These are phyloP conservation scores for Aphaenogaster rudis DNA, from an alignment of 1,140 invertebrate genomes.

Conservation along the genomic window DNA sequence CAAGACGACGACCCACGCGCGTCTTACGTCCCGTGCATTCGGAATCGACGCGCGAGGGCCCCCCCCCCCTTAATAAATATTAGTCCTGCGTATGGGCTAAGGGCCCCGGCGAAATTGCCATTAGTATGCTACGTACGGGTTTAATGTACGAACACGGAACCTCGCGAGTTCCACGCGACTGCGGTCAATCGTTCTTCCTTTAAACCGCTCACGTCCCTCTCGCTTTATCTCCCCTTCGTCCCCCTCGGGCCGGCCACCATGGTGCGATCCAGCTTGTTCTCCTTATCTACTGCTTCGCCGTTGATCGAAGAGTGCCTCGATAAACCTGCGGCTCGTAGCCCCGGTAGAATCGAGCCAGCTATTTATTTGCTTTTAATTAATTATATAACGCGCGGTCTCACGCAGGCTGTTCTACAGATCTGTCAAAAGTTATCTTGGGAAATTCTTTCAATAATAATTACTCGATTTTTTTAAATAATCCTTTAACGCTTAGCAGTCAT, in stretches of 20 bases:
- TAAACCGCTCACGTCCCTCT: constrained; percentile 56
- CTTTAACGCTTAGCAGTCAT: not conserved
- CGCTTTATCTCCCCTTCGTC: constrained; percentile 37
- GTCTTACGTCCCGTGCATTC: constrained; percentile 54
- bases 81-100: constrained; percentile 56
- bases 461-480: not conserved
- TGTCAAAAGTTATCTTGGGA: not conserved
- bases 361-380: constrained; percentile 38
- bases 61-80: constrained; percentile 50
- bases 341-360: not conserved
- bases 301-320: constrained; percentile 31
- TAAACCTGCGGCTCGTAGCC: not conserved
- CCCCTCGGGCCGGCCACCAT: constrained; percentile 19
- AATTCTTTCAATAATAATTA: too few species aligned
- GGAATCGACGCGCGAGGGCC: constrained; percentile 36
- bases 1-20: constrained; percentile 58
- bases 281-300: constrained; percentile 33
- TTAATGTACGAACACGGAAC: constrained; percentile 63
- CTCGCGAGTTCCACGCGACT: constrained; percentile 57
- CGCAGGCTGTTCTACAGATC: not conserved
- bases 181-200: constrained; percentile 55
- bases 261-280: constrained; percentile 48
- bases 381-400: constrained; percentile 14
- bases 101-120: constrained; percentile 51
- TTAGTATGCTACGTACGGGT: constrained; percentile 52